Evolutionary conservation across 1,140 invertebrate genomes (phyloP).

Genomic region (Battus philenor): DNA sequence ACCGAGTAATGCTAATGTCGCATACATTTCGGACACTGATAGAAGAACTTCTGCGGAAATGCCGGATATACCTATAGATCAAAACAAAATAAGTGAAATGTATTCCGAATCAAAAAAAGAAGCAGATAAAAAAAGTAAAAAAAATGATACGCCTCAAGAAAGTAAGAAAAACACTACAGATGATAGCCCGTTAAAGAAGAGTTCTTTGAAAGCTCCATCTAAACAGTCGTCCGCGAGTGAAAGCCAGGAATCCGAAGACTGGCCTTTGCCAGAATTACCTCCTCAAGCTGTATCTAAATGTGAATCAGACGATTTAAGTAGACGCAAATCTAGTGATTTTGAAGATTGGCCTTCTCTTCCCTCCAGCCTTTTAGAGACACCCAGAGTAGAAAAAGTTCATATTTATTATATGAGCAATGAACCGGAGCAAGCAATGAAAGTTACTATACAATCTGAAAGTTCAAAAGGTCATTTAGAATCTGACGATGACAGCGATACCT

Average conservation of each 20-base stretch:
- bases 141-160: slow-evolving; percentile 32
- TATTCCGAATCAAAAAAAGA: slow-evolving; percentile 69
- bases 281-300: slow-evolving; percentile 35
- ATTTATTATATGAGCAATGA: slow-evolving; percentile 88
- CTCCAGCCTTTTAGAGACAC: slow-evolving; percentile 81
- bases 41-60: slow-evolving; percentile 87
- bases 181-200: slow-evolving; percentile 24
- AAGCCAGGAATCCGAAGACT: slow-evolving; percentile 83
- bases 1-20: slow-evolving; percentile 80
- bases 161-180: slow-evolving; percentile 35
- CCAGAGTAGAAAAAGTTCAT: slow-evolving; percentile 86
- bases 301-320: slow-evolving; percentile 40
- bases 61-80: slow-evolving; percentile 87
- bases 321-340: slow-evolving; percentile 77
- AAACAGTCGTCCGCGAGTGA: slow-evolving; percentile 70
- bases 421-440: slow-evolving; percentile 81
- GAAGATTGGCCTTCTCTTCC: slow-evolving; percentile 88
- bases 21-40: slow-evolving; percentile 85
- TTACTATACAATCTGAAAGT: slow-evolving; percentile 80
- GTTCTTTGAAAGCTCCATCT: slow-evolving; percentile 29
- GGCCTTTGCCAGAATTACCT: slow-evolving; percentile 82
- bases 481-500: slow-evolving; percentile 77
- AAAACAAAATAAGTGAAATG: slow-evolving; percentile 75
- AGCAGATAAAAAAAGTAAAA: slow-evolving; percentile 39
- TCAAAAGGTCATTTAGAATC: slow-evolving; percentile 77